Base-by-base conservation (phyloP, 1,140 invertebrate genomes). In the Gerris buenoi region DNA sequence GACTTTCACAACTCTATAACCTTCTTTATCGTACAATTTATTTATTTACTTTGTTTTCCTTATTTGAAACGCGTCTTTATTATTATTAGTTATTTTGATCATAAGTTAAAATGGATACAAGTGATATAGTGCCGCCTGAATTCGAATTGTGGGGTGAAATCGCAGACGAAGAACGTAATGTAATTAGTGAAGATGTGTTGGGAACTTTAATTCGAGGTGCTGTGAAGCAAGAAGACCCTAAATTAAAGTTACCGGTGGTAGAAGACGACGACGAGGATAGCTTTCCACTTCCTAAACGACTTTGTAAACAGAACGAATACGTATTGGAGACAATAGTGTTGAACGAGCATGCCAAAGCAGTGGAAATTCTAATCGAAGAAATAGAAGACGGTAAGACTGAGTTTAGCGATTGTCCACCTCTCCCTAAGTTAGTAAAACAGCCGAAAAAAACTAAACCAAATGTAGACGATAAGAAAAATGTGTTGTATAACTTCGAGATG, bases 111-210 rank as follows among this genome's bases (percentile, higher is more conserved):
- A n/a, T n/a, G n/a, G n/a, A n/a, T n/a, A n/a, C n/a, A n/a, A n/a
- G n/a, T n/a, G n/a, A n/a, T n/a, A n/a, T n/a, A n/a, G n/a, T n/a
- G n/a, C n/a, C n/a, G n/a, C n/a, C n/a, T n/a, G 58, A 60, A n/a
- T 23, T 46, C 25, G 22, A 65, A 25, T 25, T 65, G 56, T 65
- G 64, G 56, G 29, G 29, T 2, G 64, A 65, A 29, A 29, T 46
- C n/a, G 22, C 28, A 27, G 64, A 56, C 22, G 29, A 46, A 22
- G 26, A 25, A 5, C 15, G 58, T 22, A 60, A 60, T 22, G 23
- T 60, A 13, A 60, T 60, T 22, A 60, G 22, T 60, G 58, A 60
- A 3, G 58, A 60, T 60, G 23, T 60, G 10, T 60, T 60, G 23
- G 23, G 58, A 25, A 60, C 58, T 60, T 25, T 60, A 22, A 60